Base-by-base conservation (phyloP, 2,888 invertebrate genomes). In the Acrocera orbiculus region DNA sequence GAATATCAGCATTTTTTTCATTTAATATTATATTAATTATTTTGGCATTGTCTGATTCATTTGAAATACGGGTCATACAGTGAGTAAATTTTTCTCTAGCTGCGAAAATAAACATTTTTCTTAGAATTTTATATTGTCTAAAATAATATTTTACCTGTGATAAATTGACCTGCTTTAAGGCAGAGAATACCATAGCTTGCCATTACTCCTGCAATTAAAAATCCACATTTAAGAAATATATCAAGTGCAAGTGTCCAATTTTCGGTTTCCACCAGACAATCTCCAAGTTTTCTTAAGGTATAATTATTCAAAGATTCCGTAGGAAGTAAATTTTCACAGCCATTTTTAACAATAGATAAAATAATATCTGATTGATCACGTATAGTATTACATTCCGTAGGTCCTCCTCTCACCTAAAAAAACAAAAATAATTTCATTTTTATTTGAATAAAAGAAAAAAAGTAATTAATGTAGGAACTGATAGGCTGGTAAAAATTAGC, bases 171-270 rank as follows among this genome's bases (percentile, higher is more conserved):
- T 0, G 79, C 78, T 46, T 73, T 76, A 4, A 86, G 60, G 42
- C 76, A 81, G 10, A 80, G 76, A 49, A 86, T 75, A 1, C 89
- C 90, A 82, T 89, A 87, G 0, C 83, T 80, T 0, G 79, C 80
- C 67, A 89, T 76, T 0, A 90, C 83, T 25, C 82, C 76, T 47
- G 64, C 65, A 26, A 70, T 69, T 13, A 86, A 75, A 13, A 85
- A 61, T 1, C 87, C 87, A 38, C 76, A 78, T 60, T 90, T 90
- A 0, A 87, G 80, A 3, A 87, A 86, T 27, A 92, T 76, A 49
- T 82, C 80, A 34, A 82, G 50, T 0, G 82, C 90, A 26, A 89
- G 55, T 37, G 75, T 69, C 79, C 87, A 85, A 50, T 85, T 74
- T 50, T 90, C 89, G 2, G 76, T 73, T 56, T 81, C 77, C n/a